Conservation (phyloP, 2,797 vertebrate genomes). For the Gorsachius magnificus region DNA sequence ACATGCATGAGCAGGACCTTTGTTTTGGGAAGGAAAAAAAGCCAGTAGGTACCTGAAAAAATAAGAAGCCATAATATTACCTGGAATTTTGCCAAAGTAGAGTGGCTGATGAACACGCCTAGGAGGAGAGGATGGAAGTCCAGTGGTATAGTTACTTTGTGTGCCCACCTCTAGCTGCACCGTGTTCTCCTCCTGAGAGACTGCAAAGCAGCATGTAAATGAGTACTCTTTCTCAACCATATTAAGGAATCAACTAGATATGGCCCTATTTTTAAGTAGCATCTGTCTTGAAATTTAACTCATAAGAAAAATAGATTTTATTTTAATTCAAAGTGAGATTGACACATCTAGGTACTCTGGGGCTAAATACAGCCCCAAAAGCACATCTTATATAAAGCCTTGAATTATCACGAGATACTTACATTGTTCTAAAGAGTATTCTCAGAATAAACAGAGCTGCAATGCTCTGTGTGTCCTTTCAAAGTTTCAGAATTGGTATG, state of each 20-base stretch:
- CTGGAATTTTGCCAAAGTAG: conserved; percentile 89
- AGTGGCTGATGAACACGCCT: conserved; percentile 75
- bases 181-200: conserved; percentile 81
- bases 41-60: neutral
- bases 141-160: conserved; percentile 78
- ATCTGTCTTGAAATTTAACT: neutral
- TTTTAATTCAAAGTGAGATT: neutral
- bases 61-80: conserved; percentile 67
- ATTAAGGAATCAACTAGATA: neutral
- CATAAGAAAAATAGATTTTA: neutral
- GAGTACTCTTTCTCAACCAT: neutral
- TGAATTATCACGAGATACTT: neutral
- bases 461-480: neutral
- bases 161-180: conserved; percentile 86
- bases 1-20: neutral
- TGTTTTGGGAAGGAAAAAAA: neutral
- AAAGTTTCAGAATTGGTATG: neutral
- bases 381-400: neutral
- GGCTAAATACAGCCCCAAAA: neutral
- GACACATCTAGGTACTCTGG: neutral
- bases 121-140: conserved; percentile 57
- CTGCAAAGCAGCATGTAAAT: conserved; percentile 71
- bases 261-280: neutral
- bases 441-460: neutral
- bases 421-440: neutral